These are phyloP conservation scores for Nannoperca obscura DNA, from an alignment of 2,797 vertebrate genomes.

Conservation along the genomic window DNA sequence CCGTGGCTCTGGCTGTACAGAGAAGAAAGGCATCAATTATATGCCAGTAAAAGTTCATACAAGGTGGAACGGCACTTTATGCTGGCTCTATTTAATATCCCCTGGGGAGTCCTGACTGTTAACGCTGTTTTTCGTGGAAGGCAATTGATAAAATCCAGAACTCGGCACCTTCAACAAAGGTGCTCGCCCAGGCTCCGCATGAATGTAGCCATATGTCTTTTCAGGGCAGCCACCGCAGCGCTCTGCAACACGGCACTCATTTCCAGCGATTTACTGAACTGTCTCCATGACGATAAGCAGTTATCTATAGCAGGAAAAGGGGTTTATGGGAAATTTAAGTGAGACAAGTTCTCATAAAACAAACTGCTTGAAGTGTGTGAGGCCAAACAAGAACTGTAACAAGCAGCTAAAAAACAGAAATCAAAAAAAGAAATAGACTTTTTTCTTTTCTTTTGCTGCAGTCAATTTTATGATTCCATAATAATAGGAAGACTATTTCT, in stretches of 20 bases:
- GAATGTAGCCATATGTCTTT: constrained; percentile 40
- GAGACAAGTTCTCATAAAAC: constrained; percentile 38
- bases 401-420: constrained; percentile 16
- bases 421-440: neutral
- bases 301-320: constrained; percentile 67
- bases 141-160: constrained; percentile 64
- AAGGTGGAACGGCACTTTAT: constrained; percentile 37
- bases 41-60: constrained; percentile 51
- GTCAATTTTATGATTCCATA: constrained; percentile 30
- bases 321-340: constrained; percentile 55
- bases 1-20: constrained; percentile 14
- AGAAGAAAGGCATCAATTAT: constrained; percentile 51
- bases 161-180: constrained; percentile 42
- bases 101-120: constrained; percentile 24
- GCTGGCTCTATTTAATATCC: constrained; percentile 46
- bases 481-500: constrained; percentile 39
- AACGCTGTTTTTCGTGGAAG: constrained; percentile 25
- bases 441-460: neutral
- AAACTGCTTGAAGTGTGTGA: constrained; percentile 23
- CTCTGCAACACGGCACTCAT: constrained; percentile 37
- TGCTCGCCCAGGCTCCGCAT: constrained; percentile 15
- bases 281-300: constrained; percentile 62
- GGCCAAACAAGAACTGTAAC: constrained; percentile 31
- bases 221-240: constrained; percentile 7
- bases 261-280: constrained; percentile 64